Evolutionary conservation across 2,797 vertebrate genomes (phyloP).

Genomic region (Rhinatrema bivittatum): DNA sequence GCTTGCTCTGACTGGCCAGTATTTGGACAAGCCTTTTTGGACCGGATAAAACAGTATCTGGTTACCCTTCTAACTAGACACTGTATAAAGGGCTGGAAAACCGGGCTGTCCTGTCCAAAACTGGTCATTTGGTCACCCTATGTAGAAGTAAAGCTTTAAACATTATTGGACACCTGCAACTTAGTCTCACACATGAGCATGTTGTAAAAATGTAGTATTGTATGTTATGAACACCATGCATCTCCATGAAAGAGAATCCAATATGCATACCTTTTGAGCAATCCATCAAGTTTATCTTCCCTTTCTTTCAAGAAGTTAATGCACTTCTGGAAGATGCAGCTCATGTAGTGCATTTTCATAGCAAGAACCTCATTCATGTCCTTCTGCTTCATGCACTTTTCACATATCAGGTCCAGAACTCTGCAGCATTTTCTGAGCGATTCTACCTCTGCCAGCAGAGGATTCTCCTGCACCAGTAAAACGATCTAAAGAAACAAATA

Average conservation of each 20-base stretch:
- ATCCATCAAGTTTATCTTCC: constrained; percentile 78
- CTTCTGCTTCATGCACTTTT: constrained; percentile 93
- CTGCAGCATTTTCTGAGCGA: constrained; percentile 79
- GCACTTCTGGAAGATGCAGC: constrained; percentile 88
- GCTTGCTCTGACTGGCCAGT: too few relatives aligned
- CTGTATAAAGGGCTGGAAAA: too few relatives aligned
- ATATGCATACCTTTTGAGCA: constrained; percentile 74
- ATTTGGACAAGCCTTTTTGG: too few relatives aligned
- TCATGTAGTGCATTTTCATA: constrained; percentile 97
- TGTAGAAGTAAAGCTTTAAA: too few relatives aligned
- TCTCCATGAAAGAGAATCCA: not conserved
- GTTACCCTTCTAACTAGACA: too few relatives aligned
- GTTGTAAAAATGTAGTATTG: too few relatives aligned
- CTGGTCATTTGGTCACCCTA: too few relatives aligned
- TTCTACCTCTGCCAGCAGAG: constrained; percentile 72
- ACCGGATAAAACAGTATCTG: too few relatives aligned
- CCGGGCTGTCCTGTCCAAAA: too few relatives aligned
- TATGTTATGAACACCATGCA: too few relatives aligned
- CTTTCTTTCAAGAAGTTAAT: constrained; percentile 74
- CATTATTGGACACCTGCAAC: too few relatives aligned
- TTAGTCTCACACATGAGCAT: too few relatives aligned
- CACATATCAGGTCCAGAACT: constrained; percentile 91
- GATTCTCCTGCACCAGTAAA: constrained; percentile 86
- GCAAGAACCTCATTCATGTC: constrained; percentile 97
- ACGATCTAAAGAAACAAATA: constrained; percentile 65